phyloP scores from a whole-genome alignment of 2,113 vertebrate genomes.

The Plestiodon gilberti region DNA sequence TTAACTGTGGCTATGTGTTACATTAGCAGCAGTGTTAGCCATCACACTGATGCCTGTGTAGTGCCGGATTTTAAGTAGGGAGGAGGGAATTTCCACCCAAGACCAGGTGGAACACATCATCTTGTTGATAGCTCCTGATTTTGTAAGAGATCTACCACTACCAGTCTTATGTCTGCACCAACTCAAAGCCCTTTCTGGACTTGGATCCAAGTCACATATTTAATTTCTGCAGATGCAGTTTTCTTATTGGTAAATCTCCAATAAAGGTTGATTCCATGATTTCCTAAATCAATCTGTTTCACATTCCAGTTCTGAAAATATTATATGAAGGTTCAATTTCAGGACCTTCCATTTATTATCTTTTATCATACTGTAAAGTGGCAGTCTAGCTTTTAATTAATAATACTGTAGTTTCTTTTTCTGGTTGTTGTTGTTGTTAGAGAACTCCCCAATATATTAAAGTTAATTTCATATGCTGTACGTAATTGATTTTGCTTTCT shows the following conservation, averaged over 20 bases:
- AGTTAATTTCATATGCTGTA: not conserved
- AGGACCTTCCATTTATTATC: not conserved
- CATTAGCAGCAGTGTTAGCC: not conserved
- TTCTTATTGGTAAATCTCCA: not conserved
- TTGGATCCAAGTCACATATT: not conserved
- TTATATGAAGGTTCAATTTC: not conserved
- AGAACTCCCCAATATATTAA: too few species aligned
- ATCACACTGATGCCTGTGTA: not conserved
- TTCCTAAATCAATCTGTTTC: not conserved
- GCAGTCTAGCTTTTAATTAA: not conserved
- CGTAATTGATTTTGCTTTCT: not conserved
- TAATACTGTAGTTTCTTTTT: too few species aligned
- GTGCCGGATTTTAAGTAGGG: not conserved
- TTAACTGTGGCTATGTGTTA: not conserved
- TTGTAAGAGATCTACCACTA: not conserved
- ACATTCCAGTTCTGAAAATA: not conserved
- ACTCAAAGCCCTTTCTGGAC: not conserved
- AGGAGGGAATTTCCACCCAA: not conserved
- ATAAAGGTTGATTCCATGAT: too few species aligned
- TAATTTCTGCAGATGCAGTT: not conserved
- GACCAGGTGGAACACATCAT: too few species aligned
- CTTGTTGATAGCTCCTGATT: not conserved
- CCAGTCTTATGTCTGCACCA: not conserved
- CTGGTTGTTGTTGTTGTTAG: too few species aligned
- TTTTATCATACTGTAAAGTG: not conserved